Evolutionary conservation across 2,113 vertebrate species (phyloP).

Genomic region (Lepisosteus oculatus): DNA sequence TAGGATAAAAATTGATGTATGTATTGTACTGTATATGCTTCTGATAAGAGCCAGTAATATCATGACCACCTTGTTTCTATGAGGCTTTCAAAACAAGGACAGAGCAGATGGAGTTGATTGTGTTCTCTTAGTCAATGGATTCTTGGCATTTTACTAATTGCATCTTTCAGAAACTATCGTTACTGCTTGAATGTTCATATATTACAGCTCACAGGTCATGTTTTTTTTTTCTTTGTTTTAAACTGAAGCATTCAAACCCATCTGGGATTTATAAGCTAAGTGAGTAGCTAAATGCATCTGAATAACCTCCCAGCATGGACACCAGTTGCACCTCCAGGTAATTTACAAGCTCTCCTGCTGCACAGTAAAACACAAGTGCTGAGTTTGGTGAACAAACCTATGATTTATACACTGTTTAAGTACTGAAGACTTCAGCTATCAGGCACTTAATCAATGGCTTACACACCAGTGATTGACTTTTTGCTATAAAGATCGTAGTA

Average conservation of each 20-base stretch:
- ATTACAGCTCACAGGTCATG: too few relatives aligned
- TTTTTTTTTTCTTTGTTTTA: too few relatives aligned
- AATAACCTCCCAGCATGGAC: not conserved
- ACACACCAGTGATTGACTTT: conserved; percentile 28
- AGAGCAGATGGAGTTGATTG: too few relatives aligned
- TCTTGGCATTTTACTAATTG: too few relatives aligned
- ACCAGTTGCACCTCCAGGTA: conserved; percentile 9
- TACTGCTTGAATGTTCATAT: too few relatives aligned
- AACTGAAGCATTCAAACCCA: not conserved
- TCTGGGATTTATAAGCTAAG: not conserved
- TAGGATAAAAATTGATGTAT: too few relatives aligned
- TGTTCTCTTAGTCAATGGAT: too few relatives aligned
- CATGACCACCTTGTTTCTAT: too few relatives aligned
- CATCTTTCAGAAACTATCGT: too few relatives aligned
- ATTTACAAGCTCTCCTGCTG: not conserved
- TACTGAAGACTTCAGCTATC: conserved; percentile 11
- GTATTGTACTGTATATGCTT: too few relatives aligned
- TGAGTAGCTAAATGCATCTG: conserved; percentile 4
- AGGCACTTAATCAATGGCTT: conserved; percentile 32
- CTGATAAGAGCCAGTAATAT: too few relatives aligned
- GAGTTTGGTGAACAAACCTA: conserved; percentile 8
- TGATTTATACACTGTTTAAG: conserved; percentile 31
- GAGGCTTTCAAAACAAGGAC: too few relatives aligned
- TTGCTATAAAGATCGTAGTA: conserved; percentile 29
- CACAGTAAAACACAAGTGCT: conserved; percentile 8